Base-by-base conservation (phyloP, 2,888 invertebrate genomes). In the Chirona hameri region DNA sequence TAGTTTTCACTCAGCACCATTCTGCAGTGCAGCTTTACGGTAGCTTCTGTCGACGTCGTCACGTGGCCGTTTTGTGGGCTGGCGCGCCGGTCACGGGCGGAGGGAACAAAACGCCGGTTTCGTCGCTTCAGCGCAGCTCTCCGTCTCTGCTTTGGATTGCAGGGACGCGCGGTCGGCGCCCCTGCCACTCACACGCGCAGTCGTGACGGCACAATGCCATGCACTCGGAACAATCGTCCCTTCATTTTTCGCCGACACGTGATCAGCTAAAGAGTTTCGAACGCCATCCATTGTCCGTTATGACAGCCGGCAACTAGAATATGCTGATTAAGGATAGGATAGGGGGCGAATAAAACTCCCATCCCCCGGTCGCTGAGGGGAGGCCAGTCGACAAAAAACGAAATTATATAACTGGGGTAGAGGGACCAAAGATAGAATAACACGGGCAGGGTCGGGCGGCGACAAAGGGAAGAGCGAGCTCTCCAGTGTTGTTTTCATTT, bases 251-350 rank as follows among this genome's bases (percentile, higher is more conserved):
- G 39, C 76, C 80, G 80, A 80, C 80, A 80, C 80, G 80, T 80
- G 80, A 80, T 80, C 52, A 52, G 52, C 80, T 80, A 80, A 80
- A 80, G 80, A 80, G 80, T 80, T 80, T 76, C 46, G 76, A 76
- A 76, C 76, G 46, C 76, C 39, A 39, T 24, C 76, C 76, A 76
- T 76, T 76, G 76, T 76, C 12, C 18, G 76, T 76, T 76, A 76
- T 76, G 76, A 76, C 76, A 76, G 76, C 39, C 76, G 76, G 76
- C 76, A 76, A 76, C 76, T 76, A 76, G 76, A 76, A 76, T 76
- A 76, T 76, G 76, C 76, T 76, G 76, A 76, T 76, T 76, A 76
- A 76, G 76, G 76, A 9, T 15, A 31, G 39, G 46, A 46, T 46
- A 46, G 46, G 39, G 72, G 76, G 46, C 76, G 76, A 76, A 76